These are phyloP conservation scores for Cryptocephalus primarius DNA, from an alignment of 2,888 invertebrate species.

Conservation along the genomic window DNA sequence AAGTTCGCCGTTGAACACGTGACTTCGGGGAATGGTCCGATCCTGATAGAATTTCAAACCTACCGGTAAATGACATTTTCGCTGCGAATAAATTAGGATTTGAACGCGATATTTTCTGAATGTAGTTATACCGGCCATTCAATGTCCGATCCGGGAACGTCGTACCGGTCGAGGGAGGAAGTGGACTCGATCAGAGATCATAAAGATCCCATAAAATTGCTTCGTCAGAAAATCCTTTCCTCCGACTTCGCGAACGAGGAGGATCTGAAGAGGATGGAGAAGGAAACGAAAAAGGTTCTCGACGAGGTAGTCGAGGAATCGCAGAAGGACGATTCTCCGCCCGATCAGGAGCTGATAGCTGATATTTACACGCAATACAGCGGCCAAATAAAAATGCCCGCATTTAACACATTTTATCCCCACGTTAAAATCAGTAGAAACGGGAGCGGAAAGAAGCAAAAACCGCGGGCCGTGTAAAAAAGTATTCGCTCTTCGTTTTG, in stretches of 20 bases:
- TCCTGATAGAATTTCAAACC: constrained; percentile 66
- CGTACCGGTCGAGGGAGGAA: constrained; percentile 84
- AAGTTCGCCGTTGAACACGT: constrained; percentile 53
- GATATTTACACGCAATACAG: constrained; percentile 13
- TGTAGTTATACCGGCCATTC: constrained; percentile 78
- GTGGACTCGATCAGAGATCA: constrained; percentile 85
- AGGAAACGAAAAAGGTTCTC: constrained; percentile 67
- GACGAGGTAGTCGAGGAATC: constrained; percentile 9
- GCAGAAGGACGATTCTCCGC: constrained; percentile 6
- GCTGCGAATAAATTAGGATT: not conserved
- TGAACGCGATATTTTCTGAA: too few relatives aligned
- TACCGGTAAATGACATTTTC: constrained; percentile 37
- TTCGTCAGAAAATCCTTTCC: constrained; percentile 70
- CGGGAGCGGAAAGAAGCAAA: too few relatives aligned
- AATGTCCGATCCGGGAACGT: constrained; percentile 96
- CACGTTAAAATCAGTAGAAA: not conserved
- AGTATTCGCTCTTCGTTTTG: too few relatives aligned
- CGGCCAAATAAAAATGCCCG: constrained; percentile 8
- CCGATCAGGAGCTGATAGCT: constrained; percentile 9
- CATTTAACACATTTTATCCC: not conserved
- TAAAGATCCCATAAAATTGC: constrained; percentile 84
- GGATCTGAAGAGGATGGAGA: constrained; percentile 69
- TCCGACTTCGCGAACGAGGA: constrained; percentile 64
- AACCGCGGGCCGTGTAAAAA: too few relatives aligned
- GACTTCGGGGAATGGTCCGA: constrained; percentile 57